phyloP scores from a whole-genome alignment of 2,888 invertebrate genomes.

The Acanthosoma haemorrhoidale region DNA sequence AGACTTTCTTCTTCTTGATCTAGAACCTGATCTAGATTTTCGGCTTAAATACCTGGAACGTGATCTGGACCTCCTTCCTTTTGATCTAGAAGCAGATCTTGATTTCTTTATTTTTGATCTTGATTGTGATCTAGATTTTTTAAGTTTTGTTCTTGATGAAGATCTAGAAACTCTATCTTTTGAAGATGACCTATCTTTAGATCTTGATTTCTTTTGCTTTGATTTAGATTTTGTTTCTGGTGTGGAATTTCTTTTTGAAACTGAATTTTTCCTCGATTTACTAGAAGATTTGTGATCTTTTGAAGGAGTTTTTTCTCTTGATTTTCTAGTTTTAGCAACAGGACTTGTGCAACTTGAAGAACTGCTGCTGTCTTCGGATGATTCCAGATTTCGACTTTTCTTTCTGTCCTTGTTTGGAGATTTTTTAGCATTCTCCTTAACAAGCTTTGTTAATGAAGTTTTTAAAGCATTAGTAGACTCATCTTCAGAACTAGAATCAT shows the following conservation, averaged over 20 bases:
- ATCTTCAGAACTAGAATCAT: slow-evolving; percentile 18
- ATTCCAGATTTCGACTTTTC: not conserved
- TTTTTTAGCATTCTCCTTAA: not conserved
- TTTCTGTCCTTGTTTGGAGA: not conserved
- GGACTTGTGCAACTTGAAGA: not conserved
- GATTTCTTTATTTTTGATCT: not conserved
- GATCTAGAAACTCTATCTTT: not conserved
- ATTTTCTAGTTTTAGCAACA: not conserved
- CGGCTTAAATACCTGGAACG: not conserved
- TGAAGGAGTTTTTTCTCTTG: not conserved
- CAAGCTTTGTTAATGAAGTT: not conserved
- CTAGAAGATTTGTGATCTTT: not conserved
- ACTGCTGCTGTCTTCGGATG: not conserved
- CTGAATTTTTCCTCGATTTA: not conserved
- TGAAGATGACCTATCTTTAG: not conserved
- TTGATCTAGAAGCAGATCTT: not conserved
- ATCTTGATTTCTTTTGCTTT: not conserved
- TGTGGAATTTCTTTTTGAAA: not conserved
- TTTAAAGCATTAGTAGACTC: not conserved
- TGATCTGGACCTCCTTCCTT: not conserved
- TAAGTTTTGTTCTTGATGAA: no score
- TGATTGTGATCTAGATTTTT: not conserved
- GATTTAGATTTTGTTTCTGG: not conserved
- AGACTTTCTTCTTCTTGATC: slow-evolving; percentile 11
- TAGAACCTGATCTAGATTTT: not conserved